Evolutionary conservation across 2,797 vertebrate genomes (phyloP), one percentile per base, ranked within the genome.

Genomic region (Hoplostethus mediterraneus): DNA sequence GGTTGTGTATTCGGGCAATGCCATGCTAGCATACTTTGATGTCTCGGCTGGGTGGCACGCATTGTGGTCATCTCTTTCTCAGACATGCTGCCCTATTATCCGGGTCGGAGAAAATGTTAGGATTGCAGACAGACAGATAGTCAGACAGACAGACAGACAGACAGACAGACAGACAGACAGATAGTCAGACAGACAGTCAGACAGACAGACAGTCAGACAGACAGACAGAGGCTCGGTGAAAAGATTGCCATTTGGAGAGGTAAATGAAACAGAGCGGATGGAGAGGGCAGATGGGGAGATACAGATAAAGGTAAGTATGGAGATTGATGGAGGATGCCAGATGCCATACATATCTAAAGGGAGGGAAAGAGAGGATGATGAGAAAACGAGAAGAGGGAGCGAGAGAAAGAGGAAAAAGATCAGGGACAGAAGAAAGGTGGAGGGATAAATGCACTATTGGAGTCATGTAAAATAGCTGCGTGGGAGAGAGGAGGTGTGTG

Each of bases 381-480:
- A 21, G 56, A 77, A 67, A 79, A 76, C 45, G 58, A 75, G 55
- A 51, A 67, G 53, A 79, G 1, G 65, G 49, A 21, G 75, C 40
- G 56, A 80, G 57, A 49, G 71, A 65, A 60, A 54, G 66, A 49
- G 42, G 42, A 67, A 73, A 69, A 61, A 79, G 62, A 82, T 81
- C 58, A 80, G 63, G 76, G 76, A 63, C 71, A 77, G 84, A 65
- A 66, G 81, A 81, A 76, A 87, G 80, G 77, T 72, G 80, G 89
- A 89, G 80, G 82, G 75, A 93, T 90, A 93, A 92, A 92, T 89
- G 87, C 86, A 88, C 86, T 88, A 73, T 93, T 85, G 90, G 88
- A 93, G 90, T 93, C 93, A 94, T 94, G 92, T 90, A 94, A 94
- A 94, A 84, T 74, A 89, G 84, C 79, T 89, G 88, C 73, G 89